Percentiles rank a stretch among this genome's conserved stretches.
Evolutionary conservation across 2,888 invertebrate species (phyloP).

Genomic region (Nomada fabriciana): DNA sequence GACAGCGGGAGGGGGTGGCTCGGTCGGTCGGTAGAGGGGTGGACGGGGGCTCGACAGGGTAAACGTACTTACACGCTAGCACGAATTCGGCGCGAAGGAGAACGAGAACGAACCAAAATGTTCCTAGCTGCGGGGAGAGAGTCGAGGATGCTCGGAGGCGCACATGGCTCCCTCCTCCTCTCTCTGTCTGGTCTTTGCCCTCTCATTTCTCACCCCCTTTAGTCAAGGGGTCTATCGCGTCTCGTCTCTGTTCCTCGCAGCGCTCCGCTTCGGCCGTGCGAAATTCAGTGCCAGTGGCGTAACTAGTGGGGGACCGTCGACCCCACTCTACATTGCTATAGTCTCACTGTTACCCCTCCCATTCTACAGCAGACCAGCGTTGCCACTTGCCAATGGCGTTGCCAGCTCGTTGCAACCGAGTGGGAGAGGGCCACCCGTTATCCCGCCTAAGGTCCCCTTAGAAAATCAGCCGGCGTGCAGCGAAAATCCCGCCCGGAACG

Average conservation of each 20-base stretch:
- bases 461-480: constrained; percentile 59
- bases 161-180: constrained; percentile 68
- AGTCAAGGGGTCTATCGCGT: constrained; percentile 50
- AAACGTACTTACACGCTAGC: constrained; percentile 65
- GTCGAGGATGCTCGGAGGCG: constrained; percentile 65
- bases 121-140: constrained; percentile 42
- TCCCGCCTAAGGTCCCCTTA: constrained; percentile 66
- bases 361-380: constrained; percentile 57
- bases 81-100: constrained; percentile 67
- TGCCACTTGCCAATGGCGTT: constrained; percentile 74
- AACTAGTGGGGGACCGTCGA: constrained; percentile 57
- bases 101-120: constrained; percentile 49
- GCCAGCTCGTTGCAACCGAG: constrained; percentile 65
- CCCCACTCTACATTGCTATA: constrained; percentile 57
- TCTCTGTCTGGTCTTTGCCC: constrained; percentile 26
- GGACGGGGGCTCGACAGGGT: constrained; percentile 50
- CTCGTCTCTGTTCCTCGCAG: constrained; percentile 58
- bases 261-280: constrained; percentile 64
- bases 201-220: constrained; percentile 47
- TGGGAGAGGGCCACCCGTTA: constrained; percentile 58
- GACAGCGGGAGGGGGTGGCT: constrained; percentile 12
- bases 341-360: constrained; percentile 58
- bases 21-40: constrained; percentile 16
- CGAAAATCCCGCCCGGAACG: constrained; percentile 62
- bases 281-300: constrained; percentile 73